Evolutionary conservation across 2,797 vertebrate genomes (phyloP).

Genomic region (Arctocebus calabarensis): DNA sequence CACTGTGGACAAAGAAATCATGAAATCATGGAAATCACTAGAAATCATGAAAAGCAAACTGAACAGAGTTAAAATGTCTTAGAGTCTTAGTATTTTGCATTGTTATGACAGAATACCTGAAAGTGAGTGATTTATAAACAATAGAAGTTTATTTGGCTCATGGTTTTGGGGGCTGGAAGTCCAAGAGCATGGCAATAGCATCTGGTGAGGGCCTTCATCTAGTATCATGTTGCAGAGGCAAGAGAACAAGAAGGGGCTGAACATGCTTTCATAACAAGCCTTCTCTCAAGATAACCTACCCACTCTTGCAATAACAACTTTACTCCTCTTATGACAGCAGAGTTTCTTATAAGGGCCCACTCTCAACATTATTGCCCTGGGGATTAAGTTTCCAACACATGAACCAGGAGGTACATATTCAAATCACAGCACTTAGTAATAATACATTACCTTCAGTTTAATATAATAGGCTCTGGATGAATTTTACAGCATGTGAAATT

Average conservation of each 20-base stretch:
- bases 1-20: too few species aligned
- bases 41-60: slow-evolving; percentile 16
- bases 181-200: not conserved
- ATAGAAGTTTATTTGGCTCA: not conserved
- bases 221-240: not conserved
- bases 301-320: not conserved
- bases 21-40: too few species aligned
- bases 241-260: not conserved
- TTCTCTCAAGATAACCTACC: not conserved
- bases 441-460: not conserved
- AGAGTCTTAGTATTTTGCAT: not conserved
- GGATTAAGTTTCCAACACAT: not conserved
- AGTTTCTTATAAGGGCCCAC: not conserved
- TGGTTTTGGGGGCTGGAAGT: not conserved
- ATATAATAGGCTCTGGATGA: not conserved
- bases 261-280: not conserved
- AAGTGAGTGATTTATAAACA: not conserved
- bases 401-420: not conserved
- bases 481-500: not conserved
- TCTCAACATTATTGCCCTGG: not conserved
- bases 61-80: slow-evolving; percentile 10
- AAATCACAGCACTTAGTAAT: not conserved
- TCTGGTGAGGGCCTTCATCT: not conserved
- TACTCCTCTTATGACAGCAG: not conserved
- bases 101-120: not conserved